A percentile compares a stretch with the other conserved stretches of the same genome.
These are phyloP conservation scores for Himalopsyche tibetana DNA, from an alignment of 2,888 invertebrate genomes.

Conservation along the genomic window DNA sequence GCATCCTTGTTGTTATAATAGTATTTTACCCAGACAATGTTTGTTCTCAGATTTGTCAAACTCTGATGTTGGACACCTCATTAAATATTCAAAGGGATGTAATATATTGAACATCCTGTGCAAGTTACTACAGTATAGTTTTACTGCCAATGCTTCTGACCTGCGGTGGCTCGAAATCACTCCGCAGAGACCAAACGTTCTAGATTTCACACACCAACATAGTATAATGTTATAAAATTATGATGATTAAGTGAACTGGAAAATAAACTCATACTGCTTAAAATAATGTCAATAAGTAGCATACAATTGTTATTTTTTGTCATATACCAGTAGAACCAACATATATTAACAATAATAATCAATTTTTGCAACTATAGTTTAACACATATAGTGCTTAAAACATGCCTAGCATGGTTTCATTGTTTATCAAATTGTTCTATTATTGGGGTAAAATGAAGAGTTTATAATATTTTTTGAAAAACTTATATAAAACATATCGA, in stretches of 20 bases:
- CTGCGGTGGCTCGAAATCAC: constrained; percentile 12
- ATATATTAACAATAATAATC: too few species aligned
- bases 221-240: background rate
- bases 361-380: too few species aligned
- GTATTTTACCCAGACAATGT: background rate
- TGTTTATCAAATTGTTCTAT: too few species aligned
- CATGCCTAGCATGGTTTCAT: too few species aligned
- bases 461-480: too few species aligned
- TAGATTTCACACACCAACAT: background rate
- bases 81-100: constrained; percentile 36
- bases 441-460: too few species aligned
- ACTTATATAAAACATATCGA: too few species aligned
- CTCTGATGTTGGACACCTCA: background rate
- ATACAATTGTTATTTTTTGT: too few species aligned
- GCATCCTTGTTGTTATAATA: background rate
- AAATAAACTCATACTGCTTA: too few species aligned
- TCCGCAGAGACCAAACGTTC: constrained; percentile 12
- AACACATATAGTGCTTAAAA: too few species aligned
- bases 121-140: background rate
- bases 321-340: too few species aligned
- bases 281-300: too few species aligned
- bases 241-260: background rate
- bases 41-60: constrained; percentile 28
- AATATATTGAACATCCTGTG: constrained; percentile 27
- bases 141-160: constrained; percentile 32